Evolutionary conservation across 2,888 invertebrate species (phyloP).

Genomic region (Euclidia mi): DNA sequence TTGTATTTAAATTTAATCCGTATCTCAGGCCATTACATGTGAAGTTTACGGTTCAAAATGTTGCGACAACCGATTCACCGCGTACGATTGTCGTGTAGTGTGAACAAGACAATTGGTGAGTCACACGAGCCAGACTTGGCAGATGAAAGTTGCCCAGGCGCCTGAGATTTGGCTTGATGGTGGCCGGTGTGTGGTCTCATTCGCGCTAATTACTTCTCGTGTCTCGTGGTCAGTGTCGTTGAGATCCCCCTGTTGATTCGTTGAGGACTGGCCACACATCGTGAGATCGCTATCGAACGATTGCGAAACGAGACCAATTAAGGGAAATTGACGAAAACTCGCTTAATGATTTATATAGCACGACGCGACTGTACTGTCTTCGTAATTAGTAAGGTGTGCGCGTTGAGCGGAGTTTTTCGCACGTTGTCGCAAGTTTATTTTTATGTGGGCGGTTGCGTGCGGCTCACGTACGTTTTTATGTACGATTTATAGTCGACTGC

Average conservation of each 20-base stretch:
- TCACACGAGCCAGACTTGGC: constrained; percentile 72
- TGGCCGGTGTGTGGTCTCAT: constrained; percentile 75
- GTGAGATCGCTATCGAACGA: constrained; percentile 73
- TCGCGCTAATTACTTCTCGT: constrained; percentile 72
- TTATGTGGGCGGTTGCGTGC: constrained; percentile 35
- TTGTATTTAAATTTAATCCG: no score
- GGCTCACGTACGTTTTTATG: constrained; percentile 21
- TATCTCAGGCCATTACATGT: no score
- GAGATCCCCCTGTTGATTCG: constrained; percentile 76
- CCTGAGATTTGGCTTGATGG: constrained; percentile 61
- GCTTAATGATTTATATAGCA: constrained; percentile 73
- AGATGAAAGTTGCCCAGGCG: constrained; percentile 73
- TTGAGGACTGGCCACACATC: constrained; percentile 69
- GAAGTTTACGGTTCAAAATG: no score
- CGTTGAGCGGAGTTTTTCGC: constrained; percentile 37
- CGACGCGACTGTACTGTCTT: constrained; percentile 62
- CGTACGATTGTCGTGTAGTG: constrained; percentile 26
- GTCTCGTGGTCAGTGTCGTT: constrained; percentile 71
- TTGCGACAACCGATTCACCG: no score
- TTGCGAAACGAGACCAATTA: constrained; percentile 82
- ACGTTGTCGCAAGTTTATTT: constrained; percentile 44
- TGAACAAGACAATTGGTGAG: constrained; percentile 63
- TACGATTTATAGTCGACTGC: constrained; percentile 15
- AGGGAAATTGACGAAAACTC: constrained; percentile 78
- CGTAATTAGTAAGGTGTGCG: constrained; percentile 69